These are phyloP conservation scores for Rotaria sp. DNA, from an alignment of 2,888 invertebrate species.

Conservation along the genomic window DNA sequence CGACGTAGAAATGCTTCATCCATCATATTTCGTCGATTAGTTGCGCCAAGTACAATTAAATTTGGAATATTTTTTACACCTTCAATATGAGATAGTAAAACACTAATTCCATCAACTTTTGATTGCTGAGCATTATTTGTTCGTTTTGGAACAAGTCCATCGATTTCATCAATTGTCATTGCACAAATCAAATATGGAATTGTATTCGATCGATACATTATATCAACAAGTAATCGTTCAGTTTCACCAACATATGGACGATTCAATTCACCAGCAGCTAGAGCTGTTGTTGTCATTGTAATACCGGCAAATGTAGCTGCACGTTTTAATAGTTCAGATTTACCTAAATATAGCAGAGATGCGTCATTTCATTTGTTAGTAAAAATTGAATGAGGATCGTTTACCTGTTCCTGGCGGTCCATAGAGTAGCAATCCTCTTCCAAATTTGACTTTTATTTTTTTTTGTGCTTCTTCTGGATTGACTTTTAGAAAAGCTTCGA, in stretches of 20 bases:
- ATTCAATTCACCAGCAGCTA: slow-evolving; percentile 9
- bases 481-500: too few species aligned
- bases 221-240: slow-evolving; percentile 15
- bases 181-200: slow-evolving; percentile 7
- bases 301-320: not conserved
- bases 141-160: slow-evolving; percentile 25
- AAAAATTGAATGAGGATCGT: too few species aligned
- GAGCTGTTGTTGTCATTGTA: not conserved
- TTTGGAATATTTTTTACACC: not conserved
- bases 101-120: slow-evolving; percentile 15
- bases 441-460: not conserved
- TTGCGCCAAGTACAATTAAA: slow-evolving; percentile 5
- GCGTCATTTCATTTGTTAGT: too few species aligned
- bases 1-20: not conserved
- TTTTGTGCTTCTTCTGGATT: too few species aligned
- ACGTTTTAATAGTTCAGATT: not conserved
- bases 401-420: slow-evolving; percentile 25
- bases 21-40: slow-evolving; percentile 11
- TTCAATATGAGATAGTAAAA: not conserved
- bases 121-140: slow-evolving; percentile 14
- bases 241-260: slow-evolving; percentile 12
- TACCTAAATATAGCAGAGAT: not conserved
- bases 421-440: not conserved
- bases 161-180: slow-evolving; percentile 28
- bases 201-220: not conserved